Evolutionary conservation across 2,888 invertebrate species (phyloP), one percentile per base, ranked within the genome.

Genomic region (Nipponacmea schrenckii): DNA sequence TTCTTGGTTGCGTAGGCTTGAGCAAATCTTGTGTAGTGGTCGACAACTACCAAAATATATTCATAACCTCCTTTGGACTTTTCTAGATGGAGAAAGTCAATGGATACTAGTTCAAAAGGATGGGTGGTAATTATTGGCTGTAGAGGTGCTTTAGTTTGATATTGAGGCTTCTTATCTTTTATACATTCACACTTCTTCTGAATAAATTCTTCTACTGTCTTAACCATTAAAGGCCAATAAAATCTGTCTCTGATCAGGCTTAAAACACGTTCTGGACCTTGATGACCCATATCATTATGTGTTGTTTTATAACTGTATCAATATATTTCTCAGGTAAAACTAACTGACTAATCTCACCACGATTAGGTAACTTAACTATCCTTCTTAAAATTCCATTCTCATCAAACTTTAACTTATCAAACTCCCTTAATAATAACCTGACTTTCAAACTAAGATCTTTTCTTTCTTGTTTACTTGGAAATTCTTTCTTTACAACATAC

Each of bases 21-120:
- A 2, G 67, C 72, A 17, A 72, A 69, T 31, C 72, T 0, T 8
- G 73, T 73, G 45, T 67, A 73, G 31, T 73, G 66, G 27, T 73
- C 67, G 14, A 70, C n/a, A 3, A 70, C 8, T 20, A 64, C 70
- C 15, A 67, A 39, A 14, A 70, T 73, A 24, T 73, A 56, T 39
- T 73, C 67, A 14, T 48, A 67, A 20, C n/a, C n/a, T n/a, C n/a
- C n/a, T n/a, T n/a, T n/a, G n/a, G n/a, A n/a, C n/a, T n/a, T n/a
- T n/a, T n/a, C 73, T 12, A 77, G 62, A 50, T 77, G 77, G 5
- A 77, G 72, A 48, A 72, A 75, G 66, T 75, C 75, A 31, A 77
- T 71, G 12, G 73, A 73, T 7, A 74, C 64, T 26, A 77, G 27
- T 65, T 76, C 74, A n/a, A 76, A 66, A 20, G 74, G 78, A 39